Conservation (phyloP, 2,888 invertebrate species). For the Ornithoptera alexandrae region DNA sequence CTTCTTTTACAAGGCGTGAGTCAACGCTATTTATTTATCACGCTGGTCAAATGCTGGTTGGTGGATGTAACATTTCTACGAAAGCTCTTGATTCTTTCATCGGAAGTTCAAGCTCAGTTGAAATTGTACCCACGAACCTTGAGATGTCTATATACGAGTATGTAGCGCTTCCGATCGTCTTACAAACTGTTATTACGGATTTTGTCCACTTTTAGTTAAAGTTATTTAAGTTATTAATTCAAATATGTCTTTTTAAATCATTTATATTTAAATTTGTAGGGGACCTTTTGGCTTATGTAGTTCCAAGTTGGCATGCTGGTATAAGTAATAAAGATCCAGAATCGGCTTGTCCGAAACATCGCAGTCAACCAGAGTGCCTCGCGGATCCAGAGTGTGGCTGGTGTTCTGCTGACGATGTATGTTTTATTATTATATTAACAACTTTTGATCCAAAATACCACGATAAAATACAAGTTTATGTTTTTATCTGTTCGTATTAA, state of each 20-base stretch:
- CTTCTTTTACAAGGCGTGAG: too few species aligned
- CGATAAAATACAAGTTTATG: too few species aligned
- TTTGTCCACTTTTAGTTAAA: neutral
- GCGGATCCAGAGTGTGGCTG: constrained; percentile 97
- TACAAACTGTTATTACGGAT: neutral
- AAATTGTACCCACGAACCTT: too few species aligned
- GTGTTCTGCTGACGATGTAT: constrained; percentile 90
- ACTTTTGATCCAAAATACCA: too few species aligned
- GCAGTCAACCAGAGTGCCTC: constrained; percentile 88
- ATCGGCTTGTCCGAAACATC: constrained; percentile 86
- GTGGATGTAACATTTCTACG: too few species aligned
- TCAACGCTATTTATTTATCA: too few species aligned
- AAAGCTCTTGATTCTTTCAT: too few species aligned
- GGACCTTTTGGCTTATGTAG: constrained; percentile 91
- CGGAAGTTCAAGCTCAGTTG: too few species aligned
- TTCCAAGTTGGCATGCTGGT: constrained; percentile 90
- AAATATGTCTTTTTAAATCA: too few species aligned
- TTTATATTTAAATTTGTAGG: constrained; percentile 48
- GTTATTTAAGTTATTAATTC: neutral
- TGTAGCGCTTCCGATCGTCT: neutral
- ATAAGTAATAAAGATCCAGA: constrained; percentile 86
- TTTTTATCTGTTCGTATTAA: too few species aligned
- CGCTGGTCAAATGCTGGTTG: too few species aligned
- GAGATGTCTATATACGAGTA: too few species aligned
- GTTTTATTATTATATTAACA: constrained; percentile 16